Evolutionary conservation across 2,113 vertebrate genomes (phyloP).

Genomic region (Machaerirhynchus nigripectus): DNA sequence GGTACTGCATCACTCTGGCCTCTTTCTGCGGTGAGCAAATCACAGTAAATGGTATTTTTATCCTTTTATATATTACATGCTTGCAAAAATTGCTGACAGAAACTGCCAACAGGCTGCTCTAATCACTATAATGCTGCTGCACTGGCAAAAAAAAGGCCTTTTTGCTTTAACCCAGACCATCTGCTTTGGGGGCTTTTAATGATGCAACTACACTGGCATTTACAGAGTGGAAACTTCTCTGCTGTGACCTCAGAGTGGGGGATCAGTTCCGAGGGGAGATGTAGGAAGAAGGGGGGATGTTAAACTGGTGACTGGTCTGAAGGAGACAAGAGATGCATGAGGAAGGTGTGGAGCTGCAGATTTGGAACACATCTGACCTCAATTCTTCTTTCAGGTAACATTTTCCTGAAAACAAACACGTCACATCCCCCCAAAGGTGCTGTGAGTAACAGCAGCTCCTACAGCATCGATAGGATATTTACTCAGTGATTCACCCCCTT

Average conservation of each 20-base stretch:
- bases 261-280: background rate
- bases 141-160: background rate
- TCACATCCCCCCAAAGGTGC: background rate
- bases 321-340: background rate
- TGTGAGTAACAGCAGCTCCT: background rate
- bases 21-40: background rate
- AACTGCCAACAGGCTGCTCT: background rate
- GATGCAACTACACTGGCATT: background rate
- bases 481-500: slow-evolving; percentile 64
- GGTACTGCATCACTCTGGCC: background rate
- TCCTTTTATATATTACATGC: background rate
- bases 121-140: background rate
- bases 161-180: background rate
- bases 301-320: background rate
- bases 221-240: background rate
- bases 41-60: background rate
- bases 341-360: background rate
- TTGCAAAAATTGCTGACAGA: background rate
- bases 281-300: background rate
- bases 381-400: background rate
- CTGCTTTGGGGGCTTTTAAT: background rate
- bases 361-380: background rate
- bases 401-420: background rate
- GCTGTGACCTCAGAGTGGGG: background rate
- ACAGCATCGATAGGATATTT: slow-evolving; percentile 17